phyloP scores from a whole-genome alignment of 2,888 invertebrate genomes.

The Tipula confusa region DNA sequence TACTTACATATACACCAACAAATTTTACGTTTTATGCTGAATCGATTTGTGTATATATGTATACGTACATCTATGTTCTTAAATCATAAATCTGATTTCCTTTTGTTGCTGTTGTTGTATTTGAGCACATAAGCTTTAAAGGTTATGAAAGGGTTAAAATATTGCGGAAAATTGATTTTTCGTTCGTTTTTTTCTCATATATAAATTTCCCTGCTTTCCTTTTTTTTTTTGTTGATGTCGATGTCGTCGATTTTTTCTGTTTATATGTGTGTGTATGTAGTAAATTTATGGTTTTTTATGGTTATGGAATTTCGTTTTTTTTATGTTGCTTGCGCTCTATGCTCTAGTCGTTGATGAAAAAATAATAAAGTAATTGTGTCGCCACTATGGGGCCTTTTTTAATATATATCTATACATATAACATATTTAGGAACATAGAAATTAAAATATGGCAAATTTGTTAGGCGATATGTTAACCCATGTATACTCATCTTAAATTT shows the following conservation, averaged over 20 bases:
- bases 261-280: conserved; percentile 13
- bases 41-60: not conserved
- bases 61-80: not conserved
- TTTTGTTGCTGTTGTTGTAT: not conserved
- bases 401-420: not conserved
- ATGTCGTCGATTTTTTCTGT: conserved; percentile 12
- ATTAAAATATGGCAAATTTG: not conserved
- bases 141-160: conserved; percentile 21
- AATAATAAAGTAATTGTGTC: conserved; percentile 26
- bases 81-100: conserved; percentile 25
- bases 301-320: not conserved
- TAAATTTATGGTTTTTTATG: not conserved
- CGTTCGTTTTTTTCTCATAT: not conserved
- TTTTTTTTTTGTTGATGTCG: conserved; percentile 21
- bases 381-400: conserved; percentile 27
- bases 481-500: not conserved
- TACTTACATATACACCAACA: not conserved
- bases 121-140: conserved; percentile 20
- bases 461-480: not conserved
- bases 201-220: not conserved
- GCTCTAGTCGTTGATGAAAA: not conserved
- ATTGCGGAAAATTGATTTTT: conserved; percentile 30
- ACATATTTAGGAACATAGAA: not conserved
- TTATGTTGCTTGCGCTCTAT: not conserved
- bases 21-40: not conserved